A percentile compares a stretch with the other conserved stretches of the same genome.
Conservation (phyloP, 2,888 invertebrate genomes). For the Drosophila infuscata region DNA sequence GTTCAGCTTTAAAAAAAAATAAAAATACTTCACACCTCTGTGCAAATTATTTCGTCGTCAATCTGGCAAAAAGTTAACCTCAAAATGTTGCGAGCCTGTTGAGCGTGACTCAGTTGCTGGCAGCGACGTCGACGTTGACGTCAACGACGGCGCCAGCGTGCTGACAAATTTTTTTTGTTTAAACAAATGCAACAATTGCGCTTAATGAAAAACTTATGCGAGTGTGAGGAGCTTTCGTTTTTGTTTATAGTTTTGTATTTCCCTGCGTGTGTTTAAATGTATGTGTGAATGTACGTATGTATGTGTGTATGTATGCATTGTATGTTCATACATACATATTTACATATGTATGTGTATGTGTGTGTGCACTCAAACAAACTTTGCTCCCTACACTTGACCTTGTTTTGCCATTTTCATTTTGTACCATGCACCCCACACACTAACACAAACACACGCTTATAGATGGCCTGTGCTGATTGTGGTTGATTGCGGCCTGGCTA, state of each 20-base stretch:
- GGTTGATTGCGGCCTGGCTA: constrained; percentile 35
- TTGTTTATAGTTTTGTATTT: constrained; percentile 36
- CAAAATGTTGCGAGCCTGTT: constrained; percentile 61
- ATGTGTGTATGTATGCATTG: constrained; percentile 14
- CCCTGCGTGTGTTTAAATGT: constrained; percentile 6
- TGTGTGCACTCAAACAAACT: constrained; percentile 73
- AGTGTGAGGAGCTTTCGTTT: constrained; percentile 55
- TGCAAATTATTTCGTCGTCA: constrained; percentile 74
- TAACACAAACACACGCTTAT: constrained; percentile 17
- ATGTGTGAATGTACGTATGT: neutral
- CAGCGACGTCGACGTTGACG: constrained; percentile 4
- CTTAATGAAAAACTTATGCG: constrained; percentile 67
- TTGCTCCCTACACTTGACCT: constrained; percentile 81
- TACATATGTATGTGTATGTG: constrained; percentile 19
- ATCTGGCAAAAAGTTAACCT: constrained; percentile 74
- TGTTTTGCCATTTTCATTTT: constrained; percentile 78
- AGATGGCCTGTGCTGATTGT: constrained; percentile 40
- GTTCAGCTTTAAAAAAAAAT: constrained; percentile 57
- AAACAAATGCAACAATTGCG: constrained; percentile 51
- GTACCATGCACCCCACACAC: constrained; percentile 46
- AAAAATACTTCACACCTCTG: constrained; percentile 64
- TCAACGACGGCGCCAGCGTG: constrained; percentile 21
- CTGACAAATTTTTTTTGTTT: constrained; percentile 53
- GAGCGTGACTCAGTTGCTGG: constrained; percentile 65
- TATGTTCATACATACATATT: neutral